Evolutionary conservation across 2,888 invertebrate genomes (phyloP), one percentile per base, ranked within the genome.

Genomic region (Tribolium freemani): DNA sequence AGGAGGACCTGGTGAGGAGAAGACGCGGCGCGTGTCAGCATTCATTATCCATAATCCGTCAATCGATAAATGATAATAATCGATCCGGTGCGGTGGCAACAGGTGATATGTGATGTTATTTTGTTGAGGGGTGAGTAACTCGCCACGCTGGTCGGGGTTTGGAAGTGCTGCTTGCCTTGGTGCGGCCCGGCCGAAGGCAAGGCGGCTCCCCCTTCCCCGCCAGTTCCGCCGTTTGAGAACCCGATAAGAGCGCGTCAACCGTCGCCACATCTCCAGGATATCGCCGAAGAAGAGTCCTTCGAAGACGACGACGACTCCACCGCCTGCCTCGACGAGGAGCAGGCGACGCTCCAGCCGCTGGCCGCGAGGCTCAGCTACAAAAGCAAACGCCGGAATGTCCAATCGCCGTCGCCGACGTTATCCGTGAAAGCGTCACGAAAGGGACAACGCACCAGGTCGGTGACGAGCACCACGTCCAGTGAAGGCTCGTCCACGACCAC

Each of bases 151-250:
- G 91, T 91, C 87, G 91, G 92, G 90, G 91, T 92, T 89, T 93
- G 93, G 91, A 92, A 92, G 90, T 93, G 93, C 90, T 93, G 93
- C 90, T 90, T 93, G 91, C 93, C 93, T 90, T 93, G 92, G 91
- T 92, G 93, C 90, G 92, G 92, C 91, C 90, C 91, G 90, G 91
- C 92, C 81, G 86, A 85, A 81, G 84, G 84, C 84, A 85, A 86
- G 84, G 83, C 84, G 78, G 83, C 81, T 69, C 79, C 83, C 74
- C 83, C 84, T 69, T 81, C 84, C 74, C 80, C 81, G 70, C 79
- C 83, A 74, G 77, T 77, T 61, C 80, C 78, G 88, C 89, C 90
- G 83, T 61, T 76, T 53, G 77, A 75, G 31, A 79, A 76, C 48
- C 88, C 89, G 85, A 88, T 89, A 79, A 87, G 90, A 82, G 86